These are phyloP conservation scores for Choristoneura rosaceana DNA, from an alignment of 2,888 invertebrate species.

Conservation along the genomic window DNA sequence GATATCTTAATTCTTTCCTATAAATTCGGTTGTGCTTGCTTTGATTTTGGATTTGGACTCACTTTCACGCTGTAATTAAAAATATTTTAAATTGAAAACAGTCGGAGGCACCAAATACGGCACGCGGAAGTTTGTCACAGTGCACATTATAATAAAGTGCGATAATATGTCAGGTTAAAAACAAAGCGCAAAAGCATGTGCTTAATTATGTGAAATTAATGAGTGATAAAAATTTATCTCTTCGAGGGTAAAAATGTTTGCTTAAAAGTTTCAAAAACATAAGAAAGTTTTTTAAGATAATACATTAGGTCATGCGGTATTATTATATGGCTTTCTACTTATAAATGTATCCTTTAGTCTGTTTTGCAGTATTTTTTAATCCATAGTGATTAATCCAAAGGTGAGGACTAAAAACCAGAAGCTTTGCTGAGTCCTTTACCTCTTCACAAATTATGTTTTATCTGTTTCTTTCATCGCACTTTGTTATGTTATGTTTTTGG, in stretches of 20 bases:
- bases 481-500: too few relatives aligned
- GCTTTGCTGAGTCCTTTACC: too few relatives aligned
- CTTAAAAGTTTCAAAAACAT: background rate
- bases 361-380: too few relatives aligned
- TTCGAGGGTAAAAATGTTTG: background rate
- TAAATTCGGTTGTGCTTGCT: constrained; percentile 21
- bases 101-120: background rate
- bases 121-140: background rate
- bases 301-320: background rate
- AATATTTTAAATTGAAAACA: background rate
- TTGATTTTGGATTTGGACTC: constrained; percentile 5
- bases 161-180: background rate
- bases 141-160: background rate
- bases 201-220: background rate
- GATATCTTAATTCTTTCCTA: constrained; percentile 39
- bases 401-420: too few relatives aligned
- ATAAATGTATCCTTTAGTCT: too few relatives aligned
- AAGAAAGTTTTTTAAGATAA: background rate
- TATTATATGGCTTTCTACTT: too few relatives aligned
- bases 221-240: background rate
- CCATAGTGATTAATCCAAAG: too few relatives aligned
- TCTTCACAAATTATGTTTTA: too few relatives aligned
- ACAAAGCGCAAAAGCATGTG: background rate
- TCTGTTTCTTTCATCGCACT: too few relatives aligned
- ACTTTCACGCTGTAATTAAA: constrained; percentile 27